These are phyloP conservation scores for Eulacestoma nigropectus DNA, from an alignment of 2,113 vertebrate species.

Conservation along the genomic window DNA sequence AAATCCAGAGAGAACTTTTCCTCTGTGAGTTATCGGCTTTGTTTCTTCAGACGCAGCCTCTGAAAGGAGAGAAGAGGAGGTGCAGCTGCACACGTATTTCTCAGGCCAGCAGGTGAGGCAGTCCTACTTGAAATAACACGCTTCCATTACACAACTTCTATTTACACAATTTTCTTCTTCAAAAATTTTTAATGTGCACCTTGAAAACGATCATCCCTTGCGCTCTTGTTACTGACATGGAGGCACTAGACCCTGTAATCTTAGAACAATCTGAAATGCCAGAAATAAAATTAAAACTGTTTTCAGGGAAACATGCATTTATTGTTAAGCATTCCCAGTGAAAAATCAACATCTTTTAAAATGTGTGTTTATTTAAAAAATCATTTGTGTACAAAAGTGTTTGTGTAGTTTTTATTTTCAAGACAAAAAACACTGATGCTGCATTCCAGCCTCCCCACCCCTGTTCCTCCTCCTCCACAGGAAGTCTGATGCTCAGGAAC, in stretches of 20 bases:
- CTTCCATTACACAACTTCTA: background rate
- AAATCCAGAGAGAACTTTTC: background rate
- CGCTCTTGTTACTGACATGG: background rate
- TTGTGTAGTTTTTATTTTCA: conserved; percentile 67
- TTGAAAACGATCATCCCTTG: background rate
- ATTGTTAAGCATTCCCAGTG: conserved; percentile 76
- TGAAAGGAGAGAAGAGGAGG: background rate
- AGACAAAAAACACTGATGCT: conserved; percentile 60
- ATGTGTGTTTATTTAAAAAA: conserved; percentile 76
- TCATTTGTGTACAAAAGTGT: conserved; percentile 75
- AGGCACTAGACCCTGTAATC: background rate
- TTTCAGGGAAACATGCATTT: conserved; percentile 76
- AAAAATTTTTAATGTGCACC: background rate
- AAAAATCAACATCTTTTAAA: conserved; percentile 78
- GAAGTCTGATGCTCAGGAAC: conserved; percentile 44
- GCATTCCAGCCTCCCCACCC: conserved; percentile 28
- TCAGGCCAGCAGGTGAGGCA: background rate
- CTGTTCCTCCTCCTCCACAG: conserved; percentile 20
- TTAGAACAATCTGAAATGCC: background rate
- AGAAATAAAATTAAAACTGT: conserved; percentile 66
- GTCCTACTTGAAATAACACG: background rate
- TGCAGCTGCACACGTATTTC: rapidly evolving
- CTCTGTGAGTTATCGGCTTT: rapidly evolving
- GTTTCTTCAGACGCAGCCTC: background rate
- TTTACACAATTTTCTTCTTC: background rate